These are phyloP conservation scores for Dendrocopos noguchii DNA, from an alignment of 2,113 vertebrate species.

Conservation along the genomic window DNA sequence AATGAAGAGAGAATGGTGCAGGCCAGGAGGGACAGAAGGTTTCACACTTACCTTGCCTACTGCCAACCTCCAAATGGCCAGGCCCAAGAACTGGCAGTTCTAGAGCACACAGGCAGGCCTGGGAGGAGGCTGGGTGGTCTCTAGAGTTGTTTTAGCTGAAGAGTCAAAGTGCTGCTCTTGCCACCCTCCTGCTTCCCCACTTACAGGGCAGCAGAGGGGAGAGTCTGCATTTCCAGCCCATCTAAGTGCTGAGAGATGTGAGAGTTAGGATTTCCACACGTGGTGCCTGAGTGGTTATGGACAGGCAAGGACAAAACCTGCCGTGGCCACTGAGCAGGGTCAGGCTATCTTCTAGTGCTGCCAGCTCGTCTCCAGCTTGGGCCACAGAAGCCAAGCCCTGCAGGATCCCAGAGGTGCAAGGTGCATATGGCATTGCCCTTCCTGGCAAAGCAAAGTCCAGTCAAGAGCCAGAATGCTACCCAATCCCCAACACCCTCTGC, in stretches of 20 bases:
- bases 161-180: conserved; percentile 56
- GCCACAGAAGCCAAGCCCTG: conserved; percentile 20
- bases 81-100: conserved; percentile 43
- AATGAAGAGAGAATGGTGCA: conserved; percentile 62
- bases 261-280: conserved; percentile 73
- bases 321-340: conserved; percentile 24
- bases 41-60: conserved; percentile 73
- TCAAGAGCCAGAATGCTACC: conserved; percentile 38
- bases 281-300: conserved; percentile 49
- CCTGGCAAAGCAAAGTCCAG: conserved; percentile 38
- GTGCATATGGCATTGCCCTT: conserved; percentile 58
- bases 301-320: conserved; percentile 21
- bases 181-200: conserved; percentile 45
- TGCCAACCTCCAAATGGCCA: conserved; percentile 49
- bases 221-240: conserved; percentile 40
- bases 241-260: conserved; percentile 66
- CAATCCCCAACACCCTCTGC: conserved; percentile 44
- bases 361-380: conserved; percentile 2
- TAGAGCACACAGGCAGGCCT: conserved; percentile 22
- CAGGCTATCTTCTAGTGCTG: conserved; percentile 48
- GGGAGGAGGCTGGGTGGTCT: conserved; percentile 25
- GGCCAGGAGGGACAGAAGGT: conserved; percentile 53
- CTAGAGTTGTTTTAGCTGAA: conserved; percentile 36
- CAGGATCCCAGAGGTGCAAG: conserved; percentile 49
- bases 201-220: conserved; percentile 55